phyloP scores from a whole-genome alignment of 2,797 vertebrate species.

The Smutsia temminckii region DNA sequence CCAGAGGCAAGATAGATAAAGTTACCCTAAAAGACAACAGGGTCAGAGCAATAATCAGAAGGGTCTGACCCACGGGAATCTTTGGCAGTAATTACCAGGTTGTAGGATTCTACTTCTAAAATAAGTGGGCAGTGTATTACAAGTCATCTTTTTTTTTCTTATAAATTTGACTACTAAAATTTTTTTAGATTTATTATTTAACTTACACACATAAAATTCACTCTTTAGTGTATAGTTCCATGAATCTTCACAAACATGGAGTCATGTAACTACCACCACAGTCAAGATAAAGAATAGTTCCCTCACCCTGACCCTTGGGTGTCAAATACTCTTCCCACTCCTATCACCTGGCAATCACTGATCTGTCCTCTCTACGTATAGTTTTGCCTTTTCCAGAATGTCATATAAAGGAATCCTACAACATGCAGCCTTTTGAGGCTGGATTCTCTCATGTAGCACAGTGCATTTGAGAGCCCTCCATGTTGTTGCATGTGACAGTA shows the following conservation, averaged over 20 bases:
- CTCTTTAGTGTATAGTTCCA: background rate
- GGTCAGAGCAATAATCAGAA: background rate
- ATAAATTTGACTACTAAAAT: background rate
- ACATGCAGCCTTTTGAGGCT: background rate
- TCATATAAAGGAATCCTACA: background rate
- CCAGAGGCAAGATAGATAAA: background rate
- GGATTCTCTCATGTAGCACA: background rate
- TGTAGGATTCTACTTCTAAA: background rate
- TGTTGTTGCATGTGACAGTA: background rate
- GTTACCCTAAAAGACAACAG: background rate
- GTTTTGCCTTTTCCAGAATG: background rate
- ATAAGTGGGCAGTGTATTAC: background rate
- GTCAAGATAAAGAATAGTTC: background rate
- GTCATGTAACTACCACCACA: background rate
- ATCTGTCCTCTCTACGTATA: background rate
- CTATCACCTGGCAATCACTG: background rate
- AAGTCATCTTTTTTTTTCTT: background rate
- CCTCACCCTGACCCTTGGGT: background rate
- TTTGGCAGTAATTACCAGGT: background rate
- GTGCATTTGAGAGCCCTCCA: background rate
- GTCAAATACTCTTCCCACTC: background rate
- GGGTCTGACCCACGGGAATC: background rate
- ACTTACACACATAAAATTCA: background rate
- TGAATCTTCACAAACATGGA: background rate
- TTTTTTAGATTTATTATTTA: background rate